Evolutionary conservation across 2,888 invertebrate genomes (phyloP), one percentile per base, ranked within the genome.

Genomic region (Drosophila algonquin): DNA sequence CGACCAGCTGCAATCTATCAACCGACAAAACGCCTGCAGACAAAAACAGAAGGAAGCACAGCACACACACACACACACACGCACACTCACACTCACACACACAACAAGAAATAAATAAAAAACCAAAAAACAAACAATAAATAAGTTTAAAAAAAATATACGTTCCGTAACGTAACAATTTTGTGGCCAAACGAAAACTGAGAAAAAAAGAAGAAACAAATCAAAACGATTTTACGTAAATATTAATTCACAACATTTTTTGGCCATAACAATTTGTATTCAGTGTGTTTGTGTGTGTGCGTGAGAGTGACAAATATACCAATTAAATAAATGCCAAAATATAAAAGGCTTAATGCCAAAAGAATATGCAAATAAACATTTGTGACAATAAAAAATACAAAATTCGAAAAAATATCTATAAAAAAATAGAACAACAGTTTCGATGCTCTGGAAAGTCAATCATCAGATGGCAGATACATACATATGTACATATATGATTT

Each of bases 1-100:
- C 73, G 59, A 77, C 65, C 82, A 82, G 85, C 87, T 87, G 87
- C 82, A 79, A 82, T 82, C 88, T 87, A 82, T 82, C 82, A 82
- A 79, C 65, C 62, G 77, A 65, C 79, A 85, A 87, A 82, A 77
- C 82, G 82, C 82, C 87, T 81, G 87, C 87, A 87, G 81, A 73
- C 73, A 74, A 74, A 73, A 73, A 68, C 75, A 73, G 75, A 73
- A 73, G 73, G 75, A 73, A 75, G 58, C 73, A 57, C 21, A 21
- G 21, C 21, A 14, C 62, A 58, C 60, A 55, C 16, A 45, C 40
- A 50, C 52, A 47, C 21, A 21, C 18, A 18, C 18, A n/a, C n/a
- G n/a, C n/a, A n/a, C n/a, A n/a, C n/a, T 18, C 18, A 14, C 62
- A 57, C 60, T n/a, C n/a, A n/a, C n/a, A 55, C 16, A 45, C 40